Evolutionary conservation across 1,140 invertebrate species (phyloP), one percentile per base, ranked within the genome.

Genomic region (Hyles euphorbiae): DNA sequence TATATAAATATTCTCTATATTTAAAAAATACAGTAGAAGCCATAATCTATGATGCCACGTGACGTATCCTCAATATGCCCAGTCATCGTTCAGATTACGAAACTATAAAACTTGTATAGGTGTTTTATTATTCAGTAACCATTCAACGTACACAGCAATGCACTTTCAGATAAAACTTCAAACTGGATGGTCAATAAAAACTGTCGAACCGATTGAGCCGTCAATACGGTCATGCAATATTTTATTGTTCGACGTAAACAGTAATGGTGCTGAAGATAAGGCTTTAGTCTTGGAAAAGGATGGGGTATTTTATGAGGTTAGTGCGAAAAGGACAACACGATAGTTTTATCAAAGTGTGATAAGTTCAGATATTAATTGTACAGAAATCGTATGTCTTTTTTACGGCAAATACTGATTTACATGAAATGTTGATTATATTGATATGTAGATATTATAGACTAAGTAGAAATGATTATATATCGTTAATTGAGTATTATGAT

Each of bases 81-180:
- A 22, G 34, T 47, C 40, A 58, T 32, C 34, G 43, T 61, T 52
- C 49, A 64, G 62, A 60, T 70, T 61, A 58, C 62, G 55, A 63
- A 70, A 63, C 56, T 67, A 72, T 80, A 77, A 80, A 80, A 74
- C 48, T 63, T 72, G 64, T 73, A 79, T 76, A 67, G 67, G 60
- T 71, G 56, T 76, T 76, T 76, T 78, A 80, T 72, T 81, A 73
- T 76, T 78, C 69, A 51, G 8, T 51, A 53, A 57, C 67, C 73
- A 65, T 72, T 74, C 59, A 53, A 61, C 34, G 54, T 61, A 80
- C 78, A 80, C 57, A 69, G 70, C 60, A 73, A 63, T 76, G 78
- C 78, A 80, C 78, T 80, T 70, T 65, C 65, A 65, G 66, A 80
- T 76, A 71, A 70, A 77, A 63, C 65, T 65, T 64, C 69, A 61